These are phyloP conservation scores for Lagorchestes hirsutus DNA, from an alignment of 2,797 vertebrate species.

Conservation along the genomic window DNA sequence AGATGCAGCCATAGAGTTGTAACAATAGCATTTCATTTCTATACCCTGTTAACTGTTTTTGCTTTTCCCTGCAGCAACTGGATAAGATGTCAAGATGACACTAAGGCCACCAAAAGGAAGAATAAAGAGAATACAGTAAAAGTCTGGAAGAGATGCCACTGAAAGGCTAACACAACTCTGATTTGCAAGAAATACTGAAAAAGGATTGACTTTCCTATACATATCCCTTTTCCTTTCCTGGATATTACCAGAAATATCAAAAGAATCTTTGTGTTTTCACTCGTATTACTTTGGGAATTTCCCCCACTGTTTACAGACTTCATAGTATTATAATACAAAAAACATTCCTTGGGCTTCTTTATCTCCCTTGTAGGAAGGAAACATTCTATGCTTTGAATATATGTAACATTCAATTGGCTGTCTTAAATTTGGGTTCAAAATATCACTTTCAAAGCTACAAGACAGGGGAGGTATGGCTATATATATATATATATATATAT, in stretches of 20 bases:
- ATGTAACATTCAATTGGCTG: not conserved
- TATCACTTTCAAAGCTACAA: not conserved
- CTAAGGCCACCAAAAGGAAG: not conserved
- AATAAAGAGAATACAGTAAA: not conserved
- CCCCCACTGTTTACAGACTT: not conserved
- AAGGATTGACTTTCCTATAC: not conserved
- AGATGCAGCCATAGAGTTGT: not conserved
- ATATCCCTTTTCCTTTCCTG: not conserved
- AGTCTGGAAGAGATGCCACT: not conserved
- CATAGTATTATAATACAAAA: not conserved
- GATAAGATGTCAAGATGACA: constrained; percentile 29
- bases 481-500: too few species aligned
- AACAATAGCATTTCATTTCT: constrained; percentile 10
- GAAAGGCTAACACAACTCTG: not conserved
- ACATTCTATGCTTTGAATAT: not conserved
- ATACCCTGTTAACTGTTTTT: not conserved
- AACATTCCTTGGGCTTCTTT: not conserved
- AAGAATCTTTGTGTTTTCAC: not conserved
- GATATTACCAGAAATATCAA: not conserved
- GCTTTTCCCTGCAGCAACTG: not conserved
- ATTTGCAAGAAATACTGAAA: not conserved
- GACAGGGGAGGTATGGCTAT: not conserved
- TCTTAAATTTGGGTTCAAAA: not conserved
- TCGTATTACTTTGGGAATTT: not conserved
- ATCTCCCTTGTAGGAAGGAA: not conserved